Evolutionary conservation across 2,888 invertebrate species (phyloP).

Genomic region (Volucella inanis): DNA sequence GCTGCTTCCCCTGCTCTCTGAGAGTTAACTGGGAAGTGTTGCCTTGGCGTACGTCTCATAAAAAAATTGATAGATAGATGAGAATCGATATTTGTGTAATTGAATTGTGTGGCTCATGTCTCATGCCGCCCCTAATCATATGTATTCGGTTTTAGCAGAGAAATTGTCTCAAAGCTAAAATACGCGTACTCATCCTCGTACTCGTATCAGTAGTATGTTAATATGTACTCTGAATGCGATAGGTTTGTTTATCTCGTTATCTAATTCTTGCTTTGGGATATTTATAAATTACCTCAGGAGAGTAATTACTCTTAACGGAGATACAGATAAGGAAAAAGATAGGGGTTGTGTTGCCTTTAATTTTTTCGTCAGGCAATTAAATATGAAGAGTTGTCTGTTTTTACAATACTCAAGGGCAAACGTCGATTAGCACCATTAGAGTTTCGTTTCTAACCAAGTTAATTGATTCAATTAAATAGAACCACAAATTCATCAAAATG

Average conservation of each 20-base stretch:
- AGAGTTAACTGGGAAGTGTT: no score
- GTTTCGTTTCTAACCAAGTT: no score
- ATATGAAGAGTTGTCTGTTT: no score
- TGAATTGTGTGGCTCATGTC: constrained; percentile 57
- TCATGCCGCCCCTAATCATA: not conserved
- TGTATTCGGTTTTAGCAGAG: not conserved
- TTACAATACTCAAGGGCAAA: no score
- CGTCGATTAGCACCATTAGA: no score
- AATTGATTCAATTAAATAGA: no score
- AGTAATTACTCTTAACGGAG: not conserved
- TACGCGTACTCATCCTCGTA: not conserved
- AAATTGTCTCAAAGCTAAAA: constrained; percentile 6
- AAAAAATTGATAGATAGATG: constrained; percentile 41
- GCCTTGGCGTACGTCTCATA: constrained; percentile 14
- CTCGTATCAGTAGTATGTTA: constrained; percentile 13
- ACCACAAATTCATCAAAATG: no score
- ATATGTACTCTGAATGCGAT: constrained; percentile 11
- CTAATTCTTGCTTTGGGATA: constrained; percentile 1
- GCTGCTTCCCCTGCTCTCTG: no score
- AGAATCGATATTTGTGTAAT: constrained; percentile 53
- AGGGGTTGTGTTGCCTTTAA: no score
- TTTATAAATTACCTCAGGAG: constrained; percentile 4
- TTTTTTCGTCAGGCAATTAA: no score
- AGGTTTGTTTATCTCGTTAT: constrained; percentile 25
- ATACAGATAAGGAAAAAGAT: not conserved